Evolutionary conservation across 2,797 vertebrate species (phyloP), one percentile per base, ranked within the genome.

Genomic region (Miichthys miiuy): DNA sequence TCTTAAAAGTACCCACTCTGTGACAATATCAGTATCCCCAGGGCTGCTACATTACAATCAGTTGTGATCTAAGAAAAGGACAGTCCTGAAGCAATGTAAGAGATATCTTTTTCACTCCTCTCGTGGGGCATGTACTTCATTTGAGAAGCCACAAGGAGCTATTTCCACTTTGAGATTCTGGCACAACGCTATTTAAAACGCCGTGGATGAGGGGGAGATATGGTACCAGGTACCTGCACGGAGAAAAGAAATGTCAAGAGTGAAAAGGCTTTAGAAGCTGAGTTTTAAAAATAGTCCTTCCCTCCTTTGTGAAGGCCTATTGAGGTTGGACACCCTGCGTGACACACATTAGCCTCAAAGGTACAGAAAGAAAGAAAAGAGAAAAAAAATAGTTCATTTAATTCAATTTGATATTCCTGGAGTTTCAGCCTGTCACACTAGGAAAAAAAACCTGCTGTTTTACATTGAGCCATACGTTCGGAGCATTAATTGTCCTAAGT

Each of bases 191-290:
- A 65, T 80, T 79, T 79, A 80, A 84, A 68, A 23, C 46, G 67
- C 51, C 12, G 42, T 16, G 20, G 67, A 73, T 14, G 6, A 58
- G 68, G 57, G n/a, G 60, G 34, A 75, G 80, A 84, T 80, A 50
- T 1, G 38, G 41, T 63, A 68, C 57, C 52, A 68, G 56, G 58
- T 73, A 64, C 71, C 65, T 72, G 60, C 55, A 47, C 0, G 20
- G 62, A 83, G 74, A 84, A 84, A 85, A 65, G 72, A 89, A 89
- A 84, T 84, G 81, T 90, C 86, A 87, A 60, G 73, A 63, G 52
- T 80, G 58, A 82, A 82, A 86, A 87, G 68, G 77, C 72, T 82
- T 83, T 76, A 16, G 20, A 79, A 63, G 74, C 64, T 5, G 42
- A 67, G 30, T 30, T 81, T 91, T 83, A 77, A 88, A 90, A 91